Percentiles rank a stretch among this genome's conserved stretches.
These are phyloP conservation scores for Pachypsylla venusta DNA, from an alignment of 1,140 invertebrate species.

Conservation along the genomic window DNA sequence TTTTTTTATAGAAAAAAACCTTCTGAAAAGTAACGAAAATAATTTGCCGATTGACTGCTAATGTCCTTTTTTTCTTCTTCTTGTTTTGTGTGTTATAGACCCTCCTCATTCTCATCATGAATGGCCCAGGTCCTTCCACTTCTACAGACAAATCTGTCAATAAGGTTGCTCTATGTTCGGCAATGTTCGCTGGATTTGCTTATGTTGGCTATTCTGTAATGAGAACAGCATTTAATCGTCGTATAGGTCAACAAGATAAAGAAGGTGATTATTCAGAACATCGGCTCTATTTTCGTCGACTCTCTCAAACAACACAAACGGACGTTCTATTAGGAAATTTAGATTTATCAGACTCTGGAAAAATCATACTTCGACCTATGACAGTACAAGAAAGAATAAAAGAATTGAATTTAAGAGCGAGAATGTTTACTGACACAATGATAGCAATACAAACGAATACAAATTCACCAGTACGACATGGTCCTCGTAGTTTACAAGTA, in stretches of 20 bases:
- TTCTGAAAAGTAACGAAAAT: no score
- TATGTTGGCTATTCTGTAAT: constrained; percentile 39
- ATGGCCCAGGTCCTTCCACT: constrained; percentile 18
- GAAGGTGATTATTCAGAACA: constrained; percentile 30
- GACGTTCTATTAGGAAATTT: constrained; percentile 35
- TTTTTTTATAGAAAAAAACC: no score
- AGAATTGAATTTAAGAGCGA: constrained; percentile 36
- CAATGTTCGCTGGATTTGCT: constrained; percentile 38
- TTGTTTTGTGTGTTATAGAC: no score
- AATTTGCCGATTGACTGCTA: no score
- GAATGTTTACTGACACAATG: constrained; percentile 38
- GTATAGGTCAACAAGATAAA: constrained; percentile 27
- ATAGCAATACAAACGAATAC: constrained; percentile 32
- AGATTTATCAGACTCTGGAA: constrained; percentile 28
- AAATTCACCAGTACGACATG: constrained; percentile 27
- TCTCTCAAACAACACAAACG: constrained; percentile 38
- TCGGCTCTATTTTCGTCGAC: constrained; percentile 32
- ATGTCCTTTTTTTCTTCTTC: no score
- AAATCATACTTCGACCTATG: constrained; percentile 32
- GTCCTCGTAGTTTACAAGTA: constrained; percentile 34
- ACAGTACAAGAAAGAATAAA: constrained; percentile 37
- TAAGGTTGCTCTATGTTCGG: constrained; percentile 37
- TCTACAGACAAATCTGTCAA: constrained; percentile 33
- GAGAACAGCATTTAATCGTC: constrained; percentile 35
- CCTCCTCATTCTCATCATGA: no score